Conservation (phyloP, 2,888 invertebrate species). For the Hydrotaea diabolus region DNA sequence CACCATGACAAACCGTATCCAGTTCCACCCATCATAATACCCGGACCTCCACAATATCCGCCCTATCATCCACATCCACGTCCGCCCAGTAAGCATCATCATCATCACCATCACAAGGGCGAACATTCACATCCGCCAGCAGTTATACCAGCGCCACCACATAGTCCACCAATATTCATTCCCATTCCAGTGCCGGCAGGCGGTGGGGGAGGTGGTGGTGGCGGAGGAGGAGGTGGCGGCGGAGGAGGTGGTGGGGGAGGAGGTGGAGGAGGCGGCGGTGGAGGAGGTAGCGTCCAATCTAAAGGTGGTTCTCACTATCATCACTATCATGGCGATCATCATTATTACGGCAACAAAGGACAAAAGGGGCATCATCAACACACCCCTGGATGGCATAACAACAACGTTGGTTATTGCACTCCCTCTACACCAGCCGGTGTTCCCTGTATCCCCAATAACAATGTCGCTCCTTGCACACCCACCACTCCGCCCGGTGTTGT, state of each 20-base stretch:
- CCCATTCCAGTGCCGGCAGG: slow-evolving; percentile 25
- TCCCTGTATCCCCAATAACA: no score
- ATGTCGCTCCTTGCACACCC: background rate
- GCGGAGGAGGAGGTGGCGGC: slow-evolving; percentile 25
- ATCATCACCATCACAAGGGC: slow-evolving; percentile 33
- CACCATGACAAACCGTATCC: slow-evolving; percentile 1
- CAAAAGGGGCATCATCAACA: background rate
- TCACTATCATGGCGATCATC: slow-evolving; percentile 17
- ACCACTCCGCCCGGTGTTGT: background rate
- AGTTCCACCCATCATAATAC: slow-evolving; percentile 23
- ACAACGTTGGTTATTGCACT: background rate
- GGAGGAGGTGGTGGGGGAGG: slow-evolving; percentile 10
- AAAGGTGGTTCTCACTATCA: background rate
- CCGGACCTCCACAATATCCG: background rate
- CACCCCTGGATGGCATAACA: background rate
- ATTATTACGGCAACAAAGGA: background rate
- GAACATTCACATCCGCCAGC: background rate
- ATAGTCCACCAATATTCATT: slow-evolving; percentile 34
- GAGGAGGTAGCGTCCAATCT: no score
- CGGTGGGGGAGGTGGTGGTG: slow-evolving; percentile 11
- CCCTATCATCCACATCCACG: background rate
- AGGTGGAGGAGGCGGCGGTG: slow-evolving; percentile 3
- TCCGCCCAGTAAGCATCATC: slow-evolving; percentile 25
- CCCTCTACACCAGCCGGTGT: no score
- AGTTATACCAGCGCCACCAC: background rate